These are phyloP conservation scores for Perithous albicinctus DNA, from an alignment of 2,888 invertebrate species.

Conservation along the genomic window DNA sequence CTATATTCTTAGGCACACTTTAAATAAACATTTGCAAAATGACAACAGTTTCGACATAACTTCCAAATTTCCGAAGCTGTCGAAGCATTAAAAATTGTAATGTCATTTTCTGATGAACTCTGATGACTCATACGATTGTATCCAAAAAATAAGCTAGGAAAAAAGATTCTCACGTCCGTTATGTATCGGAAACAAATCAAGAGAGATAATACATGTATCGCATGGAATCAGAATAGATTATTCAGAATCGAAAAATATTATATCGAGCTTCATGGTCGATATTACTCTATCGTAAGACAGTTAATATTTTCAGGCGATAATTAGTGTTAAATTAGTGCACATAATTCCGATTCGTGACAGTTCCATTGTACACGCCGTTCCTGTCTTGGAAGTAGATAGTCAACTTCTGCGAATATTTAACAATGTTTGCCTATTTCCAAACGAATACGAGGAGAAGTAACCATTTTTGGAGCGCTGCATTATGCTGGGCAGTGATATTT, in stretches of 20 bases:
- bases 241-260: slow-evolving; percentile 27
- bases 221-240: slow-evolving; percentile 25
- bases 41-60: not conserved
- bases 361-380: not conserved
- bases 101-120: slow-evolving; percentile 25
- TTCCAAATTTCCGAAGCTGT: not conserved
- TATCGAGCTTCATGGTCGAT: not conserved
- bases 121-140: not conserved
- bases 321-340: not conserved
- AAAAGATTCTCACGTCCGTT: slow-evolving; percentile 39
- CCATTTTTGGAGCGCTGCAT: too few species aligned
- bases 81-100: not conserved
- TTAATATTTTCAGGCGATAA: not conserved
- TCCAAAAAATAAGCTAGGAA: not conserved
- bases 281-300: not conserved
- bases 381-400: not conserved
- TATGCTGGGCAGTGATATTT: too few species aligned
- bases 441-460: not conserved
- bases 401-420: slow-evolving; percentile 1
- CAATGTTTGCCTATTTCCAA: not conserved
- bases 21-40: not conserved
- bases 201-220: slow-evolving; percentile 38
- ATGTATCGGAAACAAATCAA: slow-evolving; percentile 49
- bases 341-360: not conserved
- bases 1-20: slow-evolving; percentile 23